phyloP scores from a whole-genome alignment of 2,797 vertebrate species.

The Oryzias dopingdopingensis region DNA sequence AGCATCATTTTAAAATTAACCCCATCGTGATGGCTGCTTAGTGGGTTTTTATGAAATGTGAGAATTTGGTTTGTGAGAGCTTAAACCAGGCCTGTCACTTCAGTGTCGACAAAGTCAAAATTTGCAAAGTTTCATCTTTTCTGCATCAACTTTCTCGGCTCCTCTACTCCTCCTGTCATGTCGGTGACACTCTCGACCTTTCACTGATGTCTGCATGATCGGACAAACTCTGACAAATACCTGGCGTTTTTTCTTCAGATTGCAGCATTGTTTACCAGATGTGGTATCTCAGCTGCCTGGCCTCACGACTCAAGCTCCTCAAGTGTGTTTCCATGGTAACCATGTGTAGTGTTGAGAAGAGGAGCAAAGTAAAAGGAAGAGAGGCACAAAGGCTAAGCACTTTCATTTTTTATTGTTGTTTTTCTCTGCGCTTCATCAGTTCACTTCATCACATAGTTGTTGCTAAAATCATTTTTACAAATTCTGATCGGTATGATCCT shows the following conservation, averaged over 20 bases:
- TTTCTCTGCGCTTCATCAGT: slow-evolving; percentile 6
- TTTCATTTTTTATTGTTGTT: slow-evolving; percentile 3
- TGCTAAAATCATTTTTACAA: background rate
- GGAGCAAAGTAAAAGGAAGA: slow-evolving; percentile 45
- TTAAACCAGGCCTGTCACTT: background rate
- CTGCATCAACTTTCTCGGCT: slow-evolving; percentile 4
- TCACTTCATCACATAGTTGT: slow-evolving; percentile 9
- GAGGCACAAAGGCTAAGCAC: slow-evolving; percentile 36
- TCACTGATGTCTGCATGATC: slow-evolving; percentile 20
- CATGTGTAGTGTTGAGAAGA: slow-evolving; percentile 61
- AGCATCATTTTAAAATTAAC: too few relatives aligned
- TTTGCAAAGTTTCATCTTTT: slow-evolving; percentile 6
- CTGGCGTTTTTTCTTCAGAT: slow-evolving; percentile 26
- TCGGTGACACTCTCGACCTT: slow-evolving; percentile 18
- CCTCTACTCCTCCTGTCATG: slow-evolving; percentile 2
- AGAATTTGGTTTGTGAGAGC: too few relatives aligned
- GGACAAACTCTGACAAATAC: slow-evolving; percentile 33
- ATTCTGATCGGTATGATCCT: too few relatives aligned
- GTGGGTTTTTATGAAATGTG: background rate
- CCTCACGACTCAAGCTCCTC: slow-evolving; percentile 65
- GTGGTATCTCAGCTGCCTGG: slow-evolving; percentile 53
- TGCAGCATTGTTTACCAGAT: slow-evolving; percentile 61
- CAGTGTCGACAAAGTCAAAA: slow-evolving; percentile 12
- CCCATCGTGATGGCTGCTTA: too few relatives aligned
- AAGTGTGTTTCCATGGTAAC: slow-evolving; percentile 76